phyloP scores from a whole-genome alignment of 2,888 invertebrate genomes.

The Amphipoea oculea region DNA sequence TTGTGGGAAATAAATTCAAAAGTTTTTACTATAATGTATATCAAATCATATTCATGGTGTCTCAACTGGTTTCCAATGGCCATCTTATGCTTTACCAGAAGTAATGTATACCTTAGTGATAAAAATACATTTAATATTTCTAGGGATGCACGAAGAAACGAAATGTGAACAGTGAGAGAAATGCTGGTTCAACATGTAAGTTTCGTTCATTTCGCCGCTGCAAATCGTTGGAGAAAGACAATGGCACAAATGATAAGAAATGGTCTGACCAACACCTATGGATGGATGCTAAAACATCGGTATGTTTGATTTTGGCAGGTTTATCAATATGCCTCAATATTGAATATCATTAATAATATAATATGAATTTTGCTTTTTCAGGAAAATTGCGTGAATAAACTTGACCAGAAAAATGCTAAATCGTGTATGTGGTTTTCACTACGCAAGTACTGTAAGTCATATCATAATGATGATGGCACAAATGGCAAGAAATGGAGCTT shows the following conservation, averaged over 20 bases:
- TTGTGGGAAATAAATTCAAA: background rate
- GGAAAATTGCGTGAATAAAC: slow-evolving; percentile 52
- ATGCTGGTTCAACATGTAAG: slow-evolving; percentile 17
- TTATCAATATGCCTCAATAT: background rate
- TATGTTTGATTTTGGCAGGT: slow-evolving; percentile 19
- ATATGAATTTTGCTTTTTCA: background rate
- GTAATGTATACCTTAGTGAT: background rate
- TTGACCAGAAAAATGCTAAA: slow-evolving; percentile 36
- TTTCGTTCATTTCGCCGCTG: slow-evolving; percentile 42
- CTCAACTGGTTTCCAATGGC: background rate
- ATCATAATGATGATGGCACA: slow-evolving; percentile 75
- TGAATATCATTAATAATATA: background rate
- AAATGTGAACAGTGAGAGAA: slow-evolving; percentile 3
- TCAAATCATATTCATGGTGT: slow-evolving; percentile 31
- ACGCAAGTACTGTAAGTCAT: slow-evolving; percentile 76
- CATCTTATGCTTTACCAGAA: background rate
- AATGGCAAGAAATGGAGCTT: slow-evolving; percentile 85
- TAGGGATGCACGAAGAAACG: slow-evolving; percentile 36
- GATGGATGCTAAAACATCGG: slow-evolving; percentile 24
- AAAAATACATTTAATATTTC: slow-evolving; percentile 21
- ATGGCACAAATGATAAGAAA: slow-evolving; percentile 23
- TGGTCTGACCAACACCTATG: slow-evolving; percentile 27
- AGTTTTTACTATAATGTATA: background rate
- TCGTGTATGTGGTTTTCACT: slow-evolving; percentile 76
- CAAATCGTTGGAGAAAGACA: slow-evolving; percentile 31